A percentile compares a stretch with the other conserved stretches of the same genome.
phyloP scores from a whole-genome alignment of 2,113 vertebrate genomes.

The Sphaerodactylus townsendi region DNA sequence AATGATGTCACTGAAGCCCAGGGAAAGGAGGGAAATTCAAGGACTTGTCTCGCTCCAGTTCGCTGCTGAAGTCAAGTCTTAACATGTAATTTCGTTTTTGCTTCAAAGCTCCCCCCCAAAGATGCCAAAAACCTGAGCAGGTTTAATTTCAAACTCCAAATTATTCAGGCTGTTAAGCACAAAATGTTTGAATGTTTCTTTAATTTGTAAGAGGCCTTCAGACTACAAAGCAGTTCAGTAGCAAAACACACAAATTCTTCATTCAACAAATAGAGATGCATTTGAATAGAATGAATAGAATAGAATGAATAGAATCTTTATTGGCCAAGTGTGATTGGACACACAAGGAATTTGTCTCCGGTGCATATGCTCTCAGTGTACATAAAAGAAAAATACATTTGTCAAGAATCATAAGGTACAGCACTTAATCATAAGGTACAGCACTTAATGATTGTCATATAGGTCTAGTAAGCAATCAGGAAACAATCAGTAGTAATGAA shows the following conservation, averaged over 20 bases:
- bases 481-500: no score
- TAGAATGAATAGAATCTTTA: no score
- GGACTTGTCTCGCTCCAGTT: conserved; percentile 1
- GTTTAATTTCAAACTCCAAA: not conserved
- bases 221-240: no score
- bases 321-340: no score
- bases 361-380: no score
- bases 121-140: not conserved
- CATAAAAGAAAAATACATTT: no score
- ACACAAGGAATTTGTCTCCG: no score
- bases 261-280: not conserved
- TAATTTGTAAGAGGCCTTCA: not conserved
- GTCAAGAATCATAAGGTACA: no score
- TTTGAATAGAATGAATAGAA: no score
- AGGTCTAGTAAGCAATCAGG: no score
- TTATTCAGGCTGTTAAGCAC: not conserved
- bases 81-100: not conserved
- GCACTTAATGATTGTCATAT: no score
- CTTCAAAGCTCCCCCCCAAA: not conserved
- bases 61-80: not conserved
- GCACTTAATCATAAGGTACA: no score
- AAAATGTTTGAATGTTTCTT: not conserved
- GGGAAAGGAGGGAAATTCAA: not conserved
- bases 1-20: conserved; percentile 4
- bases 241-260: not conserved